phyloP scores from a whole-genome alignment of 1,140 invertebrate genomes.

The Drosophila novamexicana region DNA sequence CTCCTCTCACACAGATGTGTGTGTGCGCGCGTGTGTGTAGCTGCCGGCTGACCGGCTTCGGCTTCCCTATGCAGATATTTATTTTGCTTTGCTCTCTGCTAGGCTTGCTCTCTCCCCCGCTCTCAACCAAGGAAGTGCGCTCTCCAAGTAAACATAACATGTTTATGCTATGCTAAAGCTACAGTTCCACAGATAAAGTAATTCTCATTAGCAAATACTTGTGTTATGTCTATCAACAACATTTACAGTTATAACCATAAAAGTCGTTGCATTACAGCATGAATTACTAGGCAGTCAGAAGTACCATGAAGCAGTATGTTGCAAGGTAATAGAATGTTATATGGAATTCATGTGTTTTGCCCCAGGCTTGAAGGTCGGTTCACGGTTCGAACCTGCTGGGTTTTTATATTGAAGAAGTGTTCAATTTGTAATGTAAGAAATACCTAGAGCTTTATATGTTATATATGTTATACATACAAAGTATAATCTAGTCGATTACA shows the following conservation, averaged over 20 bases:
- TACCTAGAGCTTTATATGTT: no score
- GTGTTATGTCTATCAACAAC: slow-evolving; percentile 37
- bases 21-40: not conserved
- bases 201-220: slow-evolving; percentile 48
- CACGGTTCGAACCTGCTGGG: no score
- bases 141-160: slow-evolving; percentile 42
- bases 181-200: slow-evolving; percentile 27
- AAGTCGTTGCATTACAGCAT: slow-evolving; percentile 41
- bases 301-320: slow-evolving; percentile 2
- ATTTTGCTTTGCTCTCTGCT: slow-evolving; percentile 33
- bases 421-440: no score
- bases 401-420: no score
- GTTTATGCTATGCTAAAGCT: slow-evolving; percentile 46
- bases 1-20: not conserved
- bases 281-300: slow-evolving; percentile 45
- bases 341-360: not conserved
- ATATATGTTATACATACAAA: not conserved
- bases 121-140: slow-evolving; percentile 10
- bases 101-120: slow-evolving; percentile 12
- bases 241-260: slow-evolving; percentile 44
- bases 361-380: no score
- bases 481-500: not conserved
- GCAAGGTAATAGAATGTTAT: slow-evolving; percentile 22
- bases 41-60: slow-evolving; percentile 48
- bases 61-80: slow-evolving; percentile 49